A percentile compares a stretch with the other conserved stretches of the same genome.
phyloP scores from a whole-genome alignment of 2,113 vertebrate genomes.

The Chionomys nivalis region DNA sequence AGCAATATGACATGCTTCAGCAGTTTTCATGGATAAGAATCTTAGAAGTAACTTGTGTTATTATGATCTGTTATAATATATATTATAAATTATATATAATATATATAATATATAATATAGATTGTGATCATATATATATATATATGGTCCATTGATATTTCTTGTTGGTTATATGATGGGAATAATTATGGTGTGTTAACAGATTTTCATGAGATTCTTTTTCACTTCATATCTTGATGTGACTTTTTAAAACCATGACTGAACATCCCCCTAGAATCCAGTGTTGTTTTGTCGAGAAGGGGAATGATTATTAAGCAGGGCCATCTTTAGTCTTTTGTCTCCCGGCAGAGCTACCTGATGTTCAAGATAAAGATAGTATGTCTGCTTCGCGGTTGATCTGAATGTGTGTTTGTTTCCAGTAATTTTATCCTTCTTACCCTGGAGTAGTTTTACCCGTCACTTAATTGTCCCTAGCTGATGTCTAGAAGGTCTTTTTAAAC shows the following conservation, averaged over 20 bases:
- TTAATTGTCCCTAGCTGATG: constrained; percentile 59
- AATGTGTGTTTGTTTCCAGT: constrained; percentile 71
- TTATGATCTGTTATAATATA: constrained; percentile 53
- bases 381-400: constrained; percentile 39
- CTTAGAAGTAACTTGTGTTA: constrained; percentile 27
- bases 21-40: constrained; percentile 34
- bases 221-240: background rate
- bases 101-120: no score
- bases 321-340: constrained; percentile 37
- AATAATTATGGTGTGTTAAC: constrained; percentile 43
- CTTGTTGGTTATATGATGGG: constrained; percentile 25
- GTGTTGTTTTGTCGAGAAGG: background rate
- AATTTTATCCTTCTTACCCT: constrained; percentile 63
- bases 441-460: constrained; percentile 62
- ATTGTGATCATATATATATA: no score
- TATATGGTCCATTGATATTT: constrained; percentile 45
- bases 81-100: no score
- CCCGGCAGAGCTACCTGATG: constrained; percentile 50
- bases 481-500: constrained; percentile 63
- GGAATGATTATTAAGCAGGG: background rate
- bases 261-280: background rate
- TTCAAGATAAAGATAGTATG: constrained; percentile 49
- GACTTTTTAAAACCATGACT: constrained; percentile 26
- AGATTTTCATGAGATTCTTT: constrained; percentile 47
- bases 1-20: constrained; percentile 43